Base-by-base conservation (phyloP, 2,888 invertebrate genomes). In the Brenthis ino region DNA sequence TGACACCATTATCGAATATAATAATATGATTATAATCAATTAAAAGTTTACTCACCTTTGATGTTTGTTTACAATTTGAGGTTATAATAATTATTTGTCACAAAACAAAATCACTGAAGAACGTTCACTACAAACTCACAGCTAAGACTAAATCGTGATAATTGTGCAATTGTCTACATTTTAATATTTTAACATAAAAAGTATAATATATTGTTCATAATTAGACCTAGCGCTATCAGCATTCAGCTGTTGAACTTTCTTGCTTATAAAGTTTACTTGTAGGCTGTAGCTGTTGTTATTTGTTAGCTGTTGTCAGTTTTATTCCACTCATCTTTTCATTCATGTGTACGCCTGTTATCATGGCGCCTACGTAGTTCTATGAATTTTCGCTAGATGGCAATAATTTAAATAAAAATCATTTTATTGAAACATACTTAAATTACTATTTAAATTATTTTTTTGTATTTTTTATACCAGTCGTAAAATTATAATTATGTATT, bases 161-260 rank as follows among this genome's bases (percentile, higher is more conserved):
- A 61, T 50, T 71, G 64, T 68, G 70, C 68, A 68, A 71, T 66
- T 70, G 71, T 71, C 70, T 72, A 71, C 72, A 73, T 72, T 72
- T 67, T 72, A 67, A 63, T 71, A 72, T 69, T 74, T 74, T 67
- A 75, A 55, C 64, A 68, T 71, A 67, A 74, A 72, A 76, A 65
- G 28, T 61, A 64, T 71, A 71, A 70, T 70, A 69, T 67, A 70
- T 70, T 69, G 69, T 66, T 72, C 65, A 69, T 68, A 72, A 73
- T 72, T 72, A 71, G 72, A 75, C 72, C 72, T 68, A 74, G 55
- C 73, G 68, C 69, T 77, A 78, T 77, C 78, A 20, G 20, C 20
- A 20, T 20, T 20, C 20, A 78, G 77, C 78, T 77, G 77, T 75
- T 77, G 75, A 77, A 77, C 76, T 77, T 75, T 75, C 73, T 64